A percentile compares a stretch with the other conserved stretches of the same genome.
These are phyloP conservation scores for Sclerurus mexicanus DNA, from an alignment of 2,113 vertebrate species.

Conservation along the genomic window DNA sequence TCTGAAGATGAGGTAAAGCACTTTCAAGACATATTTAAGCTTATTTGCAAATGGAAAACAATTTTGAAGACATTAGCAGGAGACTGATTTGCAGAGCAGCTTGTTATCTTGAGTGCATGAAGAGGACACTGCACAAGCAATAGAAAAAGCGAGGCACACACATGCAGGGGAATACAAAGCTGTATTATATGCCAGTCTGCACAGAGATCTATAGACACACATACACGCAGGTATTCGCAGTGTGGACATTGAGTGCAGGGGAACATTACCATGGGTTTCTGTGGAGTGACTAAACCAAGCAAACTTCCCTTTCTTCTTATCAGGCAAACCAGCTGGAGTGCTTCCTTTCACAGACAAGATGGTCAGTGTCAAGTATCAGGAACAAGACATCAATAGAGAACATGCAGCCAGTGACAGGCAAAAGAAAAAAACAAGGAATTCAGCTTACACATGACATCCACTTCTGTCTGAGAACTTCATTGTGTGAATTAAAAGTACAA, in stretches of 20 bases:
- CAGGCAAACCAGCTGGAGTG: slow-evolving; percentile 74
- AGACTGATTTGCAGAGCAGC: not conserved
- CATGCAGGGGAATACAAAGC: not conserved
- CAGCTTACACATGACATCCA: slow-evolving; percentile 61
- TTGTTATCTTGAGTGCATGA: not conserved
- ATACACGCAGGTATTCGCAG: not conserved
- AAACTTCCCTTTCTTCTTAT: slow-evolving; percentile 84
- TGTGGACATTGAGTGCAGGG: slow-evolving; percentile 38
- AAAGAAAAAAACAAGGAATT: slow-evolving; percentile 75
- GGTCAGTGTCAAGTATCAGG: slow-evolving; percentile 75
- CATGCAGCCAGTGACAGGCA: slow-evolving; percentile 74
- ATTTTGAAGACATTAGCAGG: not conserved
- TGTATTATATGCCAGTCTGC: not conserved
- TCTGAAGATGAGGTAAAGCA: slow-evolving; percentile 7
- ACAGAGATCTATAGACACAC: not conserved
- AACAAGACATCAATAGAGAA: slow-evolving; percentile 77
- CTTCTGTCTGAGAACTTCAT: slow-evolving; percentile 54
- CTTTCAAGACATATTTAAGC: slow-evolving; percentile 1
- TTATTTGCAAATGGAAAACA: slow-evolving; percentile 16
- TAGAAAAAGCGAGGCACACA: not conserved
- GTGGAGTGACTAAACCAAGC: slow-evolving; percentile 84
- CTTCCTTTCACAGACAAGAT: slow-evolving; percentile 81
- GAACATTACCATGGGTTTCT: slow-evolving; percentile 81
- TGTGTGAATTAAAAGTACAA: slow-evolving; percentile 37
- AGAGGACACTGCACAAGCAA: not conserved